Evolutionary conservation across 2,888 invertebrate genomes (phyloP).

Genomic region (Trisateles emortualis): DNA sequence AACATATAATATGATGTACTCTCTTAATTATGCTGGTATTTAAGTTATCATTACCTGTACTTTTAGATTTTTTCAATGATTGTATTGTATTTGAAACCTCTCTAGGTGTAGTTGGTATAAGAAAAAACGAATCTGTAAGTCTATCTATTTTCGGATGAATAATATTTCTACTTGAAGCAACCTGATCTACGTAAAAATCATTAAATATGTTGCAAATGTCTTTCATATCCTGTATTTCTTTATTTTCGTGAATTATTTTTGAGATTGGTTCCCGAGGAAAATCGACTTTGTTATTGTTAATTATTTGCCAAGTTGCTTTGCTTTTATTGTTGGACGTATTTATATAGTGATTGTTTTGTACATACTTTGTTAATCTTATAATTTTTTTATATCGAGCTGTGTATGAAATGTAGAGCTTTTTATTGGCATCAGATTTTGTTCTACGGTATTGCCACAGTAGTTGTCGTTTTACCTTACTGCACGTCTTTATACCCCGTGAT

Average conservation of each 20-base stretch:
- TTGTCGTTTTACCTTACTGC: conserved; percentile 2
- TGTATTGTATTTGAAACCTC: conserved; percentile 1
- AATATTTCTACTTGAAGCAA: too few relatives aligned
- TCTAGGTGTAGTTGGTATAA: background rate
- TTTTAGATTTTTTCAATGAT: conserved; percentile 3
- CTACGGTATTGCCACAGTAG: background rate
- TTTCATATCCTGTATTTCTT: background rate
- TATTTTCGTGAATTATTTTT: background rate
- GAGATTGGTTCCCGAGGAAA: background rate
- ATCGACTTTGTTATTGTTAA: background rate
- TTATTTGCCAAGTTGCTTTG: conserved; percentile 3
- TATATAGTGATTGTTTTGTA: background rate
- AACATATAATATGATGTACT: conserved; percentile 2
- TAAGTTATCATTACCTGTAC: conserved; percentile 7
- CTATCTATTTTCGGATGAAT: background rate
- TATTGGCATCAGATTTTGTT: background rate
- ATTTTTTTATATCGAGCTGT: background rate
- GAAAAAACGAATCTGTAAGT: background rate
- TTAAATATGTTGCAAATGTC: background rate
- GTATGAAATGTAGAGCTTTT: background rate
- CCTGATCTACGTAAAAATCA: background rate
- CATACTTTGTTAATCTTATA: too few relatives aligned
- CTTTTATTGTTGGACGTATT: conserved; percentile 28
- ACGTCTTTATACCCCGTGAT: conserved; percentile 1
- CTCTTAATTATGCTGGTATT: background rate